phyloP scores from a whole-genome alignment of 2,797 vertebrate genomes.

The Rhodeus uyekii region DNA sequence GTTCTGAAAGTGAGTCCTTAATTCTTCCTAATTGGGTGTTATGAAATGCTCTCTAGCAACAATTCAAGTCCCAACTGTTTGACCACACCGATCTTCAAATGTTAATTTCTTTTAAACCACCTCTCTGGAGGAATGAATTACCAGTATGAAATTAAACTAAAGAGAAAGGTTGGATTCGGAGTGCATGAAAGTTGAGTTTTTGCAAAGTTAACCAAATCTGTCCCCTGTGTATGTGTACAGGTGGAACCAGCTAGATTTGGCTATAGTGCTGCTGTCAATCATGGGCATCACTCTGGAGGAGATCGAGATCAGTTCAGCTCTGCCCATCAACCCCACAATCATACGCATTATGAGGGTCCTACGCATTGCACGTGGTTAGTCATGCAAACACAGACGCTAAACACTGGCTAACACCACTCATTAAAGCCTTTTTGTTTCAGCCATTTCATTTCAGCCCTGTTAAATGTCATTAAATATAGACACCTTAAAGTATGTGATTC shows the following conservation, averaged over 20 bases:
- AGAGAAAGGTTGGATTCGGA: background rate
- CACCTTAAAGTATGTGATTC: background rate
- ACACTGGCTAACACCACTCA: background rate
- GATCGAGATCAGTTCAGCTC: conserved; percentile 93
- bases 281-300: conserved; percentile 97
- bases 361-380: conserved; percentile 90
- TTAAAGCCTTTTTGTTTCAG: too few species aligned
- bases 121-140: conserved; percentile 21
- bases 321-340: conserved; percentile 98
- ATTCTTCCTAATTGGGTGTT: conserved; percentile 37
- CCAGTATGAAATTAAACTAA: background rate
- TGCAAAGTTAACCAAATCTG: background rate
- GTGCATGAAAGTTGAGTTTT: background rate
- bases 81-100: background rate
- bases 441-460: background rate
- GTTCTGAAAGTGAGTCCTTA: conserved; percentile 24
- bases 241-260: conserved; percentile 93
- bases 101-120: background rate
- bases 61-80: conserved; percentile 16
- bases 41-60: conserved; percentile 28
- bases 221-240: conserved; percentile 39
- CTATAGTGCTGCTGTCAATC: conserved; percentile 92
- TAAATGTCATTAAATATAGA: background rate
- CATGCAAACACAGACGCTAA: background rate
- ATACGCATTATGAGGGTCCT: conserved; percentile 97